Conservation (phyloP, 2,888 invertebrate genomes). For the Amblyjoppa proteus region DNA sequence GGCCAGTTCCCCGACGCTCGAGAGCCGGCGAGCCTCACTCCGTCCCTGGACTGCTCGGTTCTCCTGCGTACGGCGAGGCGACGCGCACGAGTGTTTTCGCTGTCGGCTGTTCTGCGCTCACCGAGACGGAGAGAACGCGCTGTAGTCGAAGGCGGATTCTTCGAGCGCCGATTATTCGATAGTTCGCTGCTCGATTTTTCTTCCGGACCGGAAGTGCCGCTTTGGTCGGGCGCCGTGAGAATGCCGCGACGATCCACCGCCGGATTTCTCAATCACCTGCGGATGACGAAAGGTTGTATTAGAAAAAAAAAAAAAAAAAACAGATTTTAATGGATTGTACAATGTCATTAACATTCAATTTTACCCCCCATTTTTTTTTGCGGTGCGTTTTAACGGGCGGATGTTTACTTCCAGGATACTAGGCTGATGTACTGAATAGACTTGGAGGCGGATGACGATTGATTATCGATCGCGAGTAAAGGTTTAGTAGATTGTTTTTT, state of each 20-base stretch:
- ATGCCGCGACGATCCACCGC: neutral
- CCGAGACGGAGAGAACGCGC: too few relatives aligned
- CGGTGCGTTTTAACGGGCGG: neutral
- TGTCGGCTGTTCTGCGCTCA: too few relatives aligned
- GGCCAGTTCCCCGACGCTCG: neutral
- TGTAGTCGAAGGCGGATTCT: neutral
- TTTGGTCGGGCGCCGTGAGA: too few relatives aligned
- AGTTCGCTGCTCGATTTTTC: neutral
- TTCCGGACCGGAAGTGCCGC: neutral
- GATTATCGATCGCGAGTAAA: neutral
- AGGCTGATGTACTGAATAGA: neutral
- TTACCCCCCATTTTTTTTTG: neutral
- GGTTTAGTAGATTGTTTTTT: neutral
- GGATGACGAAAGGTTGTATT: neutral
- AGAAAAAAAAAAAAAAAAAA: neutral
- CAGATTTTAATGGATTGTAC: neutral
- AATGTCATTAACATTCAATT: neutral
- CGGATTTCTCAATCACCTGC: neutral
- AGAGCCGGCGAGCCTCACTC: too few relatives aligned
- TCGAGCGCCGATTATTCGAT: neutral
- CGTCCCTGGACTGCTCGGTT: too few relatives aligned
- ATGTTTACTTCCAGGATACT: constrained; percentile 48
- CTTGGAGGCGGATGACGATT: neutral
- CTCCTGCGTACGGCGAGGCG: too few relatives aligned
- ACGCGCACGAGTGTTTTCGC: too few relatives aligned